Percentiles rank a stretch among this genome's conserved stretches.
Evolutionary conservation across 2,888 invertebrate species (phyloP).

Genomic region (Noctua comes): DNA sequence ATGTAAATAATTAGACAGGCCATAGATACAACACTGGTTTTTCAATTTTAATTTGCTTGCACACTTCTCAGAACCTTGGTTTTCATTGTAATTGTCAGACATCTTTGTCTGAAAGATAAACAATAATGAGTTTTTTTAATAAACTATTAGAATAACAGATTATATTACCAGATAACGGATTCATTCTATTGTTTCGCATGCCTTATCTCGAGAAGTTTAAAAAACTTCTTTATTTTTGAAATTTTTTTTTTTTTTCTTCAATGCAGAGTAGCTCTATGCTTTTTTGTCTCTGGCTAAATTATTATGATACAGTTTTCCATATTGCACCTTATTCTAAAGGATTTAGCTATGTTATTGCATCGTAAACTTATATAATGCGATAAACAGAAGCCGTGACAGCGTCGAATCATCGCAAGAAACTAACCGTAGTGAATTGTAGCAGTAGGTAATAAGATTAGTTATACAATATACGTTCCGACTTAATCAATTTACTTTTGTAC

Average conservation of each 20-base stretch:
- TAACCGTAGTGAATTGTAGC: constrained; percentile 31
- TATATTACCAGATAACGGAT: constrained; percentile 38
- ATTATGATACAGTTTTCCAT: background rate
- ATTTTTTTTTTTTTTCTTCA: constrained; percentile 9
- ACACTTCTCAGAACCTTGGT: constrained; percentile 43
- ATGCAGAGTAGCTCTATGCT: constrained; percentile 10
- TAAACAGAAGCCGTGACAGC: constrained; percentile 38
- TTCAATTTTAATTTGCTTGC: constrained; percentile 5
- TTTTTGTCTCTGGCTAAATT: constrained; percentile 1
- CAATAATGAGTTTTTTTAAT: constrained; percentile 38
- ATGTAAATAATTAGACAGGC: constrained; percentile 1
- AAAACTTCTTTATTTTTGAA: constrained; percentile 2
- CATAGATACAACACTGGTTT: constrained; percentile 15
- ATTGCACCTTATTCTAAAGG: background rate
- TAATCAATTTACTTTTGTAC: constrained; percentile 32
- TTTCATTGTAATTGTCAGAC: constrained; percentile 37
- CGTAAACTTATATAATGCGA: constrained; percentile 16
- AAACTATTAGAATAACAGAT: constrained; percentile 37
- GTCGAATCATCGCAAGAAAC: constrained; percentile 26
- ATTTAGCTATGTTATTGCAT: constrained; percentile 11
- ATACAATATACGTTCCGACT: constrained; percentile 28
- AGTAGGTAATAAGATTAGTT: constrained; percentile 41
- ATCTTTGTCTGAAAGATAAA: constrained; percentile 33
- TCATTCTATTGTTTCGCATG: constrained; percentile 58
- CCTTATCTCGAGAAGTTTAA: constrained; percentile 10